A percentile compares a stretch with the other conserved stretches of the same genome.
These are phyloP conservation scores for Physella acuta DNA, from an alignment of 1,140 invertebrate species.

Conservation along the genomic window DNA sequence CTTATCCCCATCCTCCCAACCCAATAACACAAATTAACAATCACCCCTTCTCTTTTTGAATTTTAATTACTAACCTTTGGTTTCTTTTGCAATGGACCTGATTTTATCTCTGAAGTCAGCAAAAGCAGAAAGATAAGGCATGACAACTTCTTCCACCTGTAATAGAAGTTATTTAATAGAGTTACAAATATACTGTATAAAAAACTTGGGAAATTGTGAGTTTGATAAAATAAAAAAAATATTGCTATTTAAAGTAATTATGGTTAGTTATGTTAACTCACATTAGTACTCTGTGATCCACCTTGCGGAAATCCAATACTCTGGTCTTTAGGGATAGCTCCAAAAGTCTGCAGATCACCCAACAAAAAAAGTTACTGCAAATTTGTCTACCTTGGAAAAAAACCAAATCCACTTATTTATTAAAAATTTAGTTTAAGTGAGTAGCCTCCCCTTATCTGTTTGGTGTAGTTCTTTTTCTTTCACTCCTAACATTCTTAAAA, in stretches of 20 bases:
- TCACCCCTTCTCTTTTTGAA: too few species aligned
- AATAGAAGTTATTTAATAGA: too few species aligned
- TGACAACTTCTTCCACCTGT: conserved; percentile 76
- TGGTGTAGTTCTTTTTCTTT: too few species aligned
- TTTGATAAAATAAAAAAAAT: conserved; percentile 13
- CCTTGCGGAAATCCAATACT: conserved; percentile 76
- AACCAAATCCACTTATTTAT: too few species aligned
- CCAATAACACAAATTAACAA: too few species aligned
- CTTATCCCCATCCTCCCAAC: too few species aligned
- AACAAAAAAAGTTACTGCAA: too few species aligned
- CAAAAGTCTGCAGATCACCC: conserved; percentile 80
- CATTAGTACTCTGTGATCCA: conserved; percentile 58
- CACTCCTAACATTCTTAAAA: too few species aligned
- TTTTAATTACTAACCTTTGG: conserved; percentile 65
- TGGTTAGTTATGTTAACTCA: conserved; percentile 35
- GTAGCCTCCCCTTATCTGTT: too few species aligned
- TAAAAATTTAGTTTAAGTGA: too few species aligned
- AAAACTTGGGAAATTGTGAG: background rate
- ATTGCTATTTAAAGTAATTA: too few species aligned
- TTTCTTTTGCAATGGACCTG: conserved; percentile 72
- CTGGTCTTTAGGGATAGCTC: conserved; percentile 73
- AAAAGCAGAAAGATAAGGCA: conserved; percentile 85
- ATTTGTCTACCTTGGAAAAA: too few species aligned
- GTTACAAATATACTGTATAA: background rate
- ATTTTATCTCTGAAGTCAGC: conserved; percentile 84